Percentiles rank a stretch among this genome's conserved stretches.
Conservation (phyloP, 2,888 invertebrate genomes). For the Kryphioiulus occultus region DNA sequence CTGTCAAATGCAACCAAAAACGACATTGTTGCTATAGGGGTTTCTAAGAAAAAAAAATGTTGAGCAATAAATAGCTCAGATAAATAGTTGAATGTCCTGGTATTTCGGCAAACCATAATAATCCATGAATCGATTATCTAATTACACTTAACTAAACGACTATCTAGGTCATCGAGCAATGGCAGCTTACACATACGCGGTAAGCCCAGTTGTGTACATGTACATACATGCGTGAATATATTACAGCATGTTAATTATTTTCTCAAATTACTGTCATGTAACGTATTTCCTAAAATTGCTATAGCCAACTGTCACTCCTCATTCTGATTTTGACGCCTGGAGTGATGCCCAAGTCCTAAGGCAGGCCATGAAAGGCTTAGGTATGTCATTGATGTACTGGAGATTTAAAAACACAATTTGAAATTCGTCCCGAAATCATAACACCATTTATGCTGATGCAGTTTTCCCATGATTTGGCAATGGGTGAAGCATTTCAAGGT, state of each 20-base stretch:
- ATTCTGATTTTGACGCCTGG: slow-evolving; percentile 72
- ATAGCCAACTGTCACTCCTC: slow-evolving; percentile 50
- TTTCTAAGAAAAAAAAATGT: background rate
- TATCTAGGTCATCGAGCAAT: background rate
- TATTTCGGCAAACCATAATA: background rate
- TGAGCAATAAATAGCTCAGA: background rate
- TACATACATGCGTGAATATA: too few relatives aligned
- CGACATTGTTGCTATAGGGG: background rate
- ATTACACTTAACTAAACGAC: background rate
- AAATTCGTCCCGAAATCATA: too few relatives aligned
- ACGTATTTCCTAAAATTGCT: background rate
- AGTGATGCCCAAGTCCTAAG: slow-evolving; percentile 81
- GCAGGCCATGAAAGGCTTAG: slow-evolving; percentile 92
- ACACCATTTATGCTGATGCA: too few relatives aligned
- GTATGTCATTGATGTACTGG: too few relatives aligned
- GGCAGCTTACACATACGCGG: slow-evolving; percentile 8
- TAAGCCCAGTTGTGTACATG: background rate
- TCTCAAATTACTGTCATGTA: background rate
- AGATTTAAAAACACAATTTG: too few relatives aligned
- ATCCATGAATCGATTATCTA: background rate
- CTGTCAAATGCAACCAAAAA: background rate
- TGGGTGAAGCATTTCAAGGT: too few relatives aligned
- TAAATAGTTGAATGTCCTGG: background rate
- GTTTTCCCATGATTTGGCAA: too few relatives aligned
- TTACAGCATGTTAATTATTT: too few relatives aligned